Evolutionary conservation across 2,113 vertebrate genomes (phyloP).

Genomic region (Holacanthus passer): DNA sequence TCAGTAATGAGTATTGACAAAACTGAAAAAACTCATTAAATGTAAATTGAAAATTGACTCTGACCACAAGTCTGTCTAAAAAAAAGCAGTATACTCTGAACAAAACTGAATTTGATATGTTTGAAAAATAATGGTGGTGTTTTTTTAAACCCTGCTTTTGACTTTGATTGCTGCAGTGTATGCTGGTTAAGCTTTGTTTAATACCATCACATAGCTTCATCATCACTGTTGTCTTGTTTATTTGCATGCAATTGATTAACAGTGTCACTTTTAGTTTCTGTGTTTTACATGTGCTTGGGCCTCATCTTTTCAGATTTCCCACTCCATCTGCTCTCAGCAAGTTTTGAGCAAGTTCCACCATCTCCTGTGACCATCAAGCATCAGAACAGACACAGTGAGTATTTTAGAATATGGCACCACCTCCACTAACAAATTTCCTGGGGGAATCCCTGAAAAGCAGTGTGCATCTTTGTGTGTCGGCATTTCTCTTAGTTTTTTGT

Average conservation of each 20-base stretch:
- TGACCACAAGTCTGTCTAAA: not conserved
- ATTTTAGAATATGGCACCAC: not conserved
- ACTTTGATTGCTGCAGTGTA: not conserved
- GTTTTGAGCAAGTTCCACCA: not conserved
- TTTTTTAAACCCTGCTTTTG: not conserved
- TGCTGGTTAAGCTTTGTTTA: not conserved
- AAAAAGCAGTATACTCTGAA: too few relatives aligned
- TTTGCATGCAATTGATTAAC: not conserved
- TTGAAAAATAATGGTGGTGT: too few relatives aligned
- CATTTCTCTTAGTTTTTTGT: too few relatives aligned
- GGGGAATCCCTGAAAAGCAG: too few relatives aligned
- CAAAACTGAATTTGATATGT: too few relatives aligned
- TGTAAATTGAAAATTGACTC: too few relatives aligned
- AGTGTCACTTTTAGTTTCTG: not conserved
- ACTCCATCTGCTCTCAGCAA: not conserved
- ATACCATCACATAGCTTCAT: not conserved
- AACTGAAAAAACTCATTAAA: too few relatives aligned
- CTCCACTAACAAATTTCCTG: not conserved
- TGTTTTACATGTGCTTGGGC: not conserved
- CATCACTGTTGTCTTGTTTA: too few relatives aligned
- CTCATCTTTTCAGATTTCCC: constrained; percentile 3
- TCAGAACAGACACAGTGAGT: constrained; percentile 7
- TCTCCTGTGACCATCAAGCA: not conserved
- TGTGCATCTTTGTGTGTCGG: too few relatives aligned
- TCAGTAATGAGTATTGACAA: too few relatives aligned